A percentile compares a stretch with the other conserved stretches of the same genome.
These are phyloP conservation scores for Papilio polyxenes DNA, from an alignment of 1,140 invertebrate genomes.

Conservation along the genomic window DNA sequence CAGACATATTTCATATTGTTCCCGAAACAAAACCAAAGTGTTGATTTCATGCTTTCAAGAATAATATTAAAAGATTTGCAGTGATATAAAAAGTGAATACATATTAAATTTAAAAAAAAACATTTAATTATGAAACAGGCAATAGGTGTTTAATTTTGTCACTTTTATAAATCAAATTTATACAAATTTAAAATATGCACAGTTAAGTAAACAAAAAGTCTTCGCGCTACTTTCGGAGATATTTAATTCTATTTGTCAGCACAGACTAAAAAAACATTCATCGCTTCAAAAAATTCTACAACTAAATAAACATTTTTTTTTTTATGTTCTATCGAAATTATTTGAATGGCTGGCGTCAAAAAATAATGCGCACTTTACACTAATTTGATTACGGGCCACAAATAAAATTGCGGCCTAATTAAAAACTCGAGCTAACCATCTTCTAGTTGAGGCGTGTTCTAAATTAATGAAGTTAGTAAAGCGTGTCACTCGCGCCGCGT, in stretches of 20 bases:
- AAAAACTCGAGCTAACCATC: slow-evolving; percentile 30
- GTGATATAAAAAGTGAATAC: not conserved
- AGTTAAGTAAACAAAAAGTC: too few relatives aligned
- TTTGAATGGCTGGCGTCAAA: not conserved
- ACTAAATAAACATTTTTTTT: not conserved
- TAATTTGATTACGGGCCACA: slow-evolving; percentile 17
- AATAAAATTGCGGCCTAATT: slow-evolving; percentile 32
- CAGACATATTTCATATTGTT: slow-evolving; percentile 37
- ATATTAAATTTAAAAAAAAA: too few relatives aligned
- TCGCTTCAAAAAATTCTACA: not conserved
- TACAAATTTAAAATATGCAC: too few relatives aligned
- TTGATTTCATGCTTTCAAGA: not conserved
- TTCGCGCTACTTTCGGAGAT: too few relatives aligned
- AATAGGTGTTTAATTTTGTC: too few relatives aligned
- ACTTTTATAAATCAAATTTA: too few relatives aligned
- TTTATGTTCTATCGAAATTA: not conserved
- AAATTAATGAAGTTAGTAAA: slow-evolving; percentile 58
- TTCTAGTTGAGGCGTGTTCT: slow-evolving; percentile 49
- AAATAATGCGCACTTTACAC: slow-evolving; percentile 6
- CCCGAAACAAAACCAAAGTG: slow-evolving; percentile 31
- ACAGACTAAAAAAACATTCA: not conserved
- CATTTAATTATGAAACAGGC: too few relatives aligned
- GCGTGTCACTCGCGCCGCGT: slow-evolving; percentile 45
- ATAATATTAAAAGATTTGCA: slow-evolving; percentile 3
- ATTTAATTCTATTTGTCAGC: too few relatives aligned